phyloP scores from a whole-genome alignment of 2,113 vertebrate genomes.

The Pteruthius melanotis region DNA sequence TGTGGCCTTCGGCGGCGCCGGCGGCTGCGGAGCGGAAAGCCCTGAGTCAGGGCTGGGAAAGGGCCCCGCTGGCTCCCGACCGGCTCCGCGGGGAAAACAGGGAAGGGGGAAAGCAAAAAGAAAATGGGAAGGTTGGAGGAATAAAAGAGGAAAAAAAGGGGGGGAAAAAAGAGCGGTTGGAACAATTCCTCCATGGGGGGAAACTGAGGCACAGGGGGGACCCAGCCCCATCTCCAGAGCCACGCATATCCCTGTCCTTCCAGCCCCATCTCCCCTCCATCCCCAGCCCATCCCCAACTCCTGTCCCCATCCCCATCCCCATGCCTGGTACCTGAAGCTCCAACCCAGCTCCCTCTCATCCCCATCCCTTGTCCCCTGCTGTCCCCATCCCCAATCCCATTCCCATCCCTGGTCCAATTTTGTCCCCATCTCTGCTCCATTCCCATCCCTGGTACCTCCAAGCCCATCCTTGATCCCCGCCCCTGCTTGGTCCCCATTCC shows the following conservation, averaged over 20 bases:
- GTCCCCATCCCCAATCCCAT: background rate
- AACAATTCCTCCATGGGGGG: no score
- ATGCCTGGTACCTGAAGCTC: background rate
- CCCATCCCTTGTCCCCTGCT: background rate
- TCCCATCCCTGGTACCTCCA: background rate
- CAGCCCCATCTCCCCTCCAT: background rate
- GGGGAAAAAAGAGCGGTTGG: rapidly evolving
- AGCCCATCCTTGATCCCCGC: background rate
- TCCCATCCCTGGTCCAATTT: background rate
- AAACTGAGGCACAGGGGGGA: background rate
- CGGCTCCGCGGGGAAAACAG: background rate
- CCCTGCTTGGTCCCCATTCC: background rate
- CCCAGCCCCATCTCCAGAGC: background rate
- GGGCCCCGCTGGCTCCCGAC: background rate
- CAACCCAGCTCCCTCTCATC: background rate
- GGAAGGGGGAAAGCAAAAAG: background rate
- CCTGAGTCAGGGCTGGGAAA: conserved; percentile 33
- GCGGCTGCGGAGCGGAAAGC: background rate
- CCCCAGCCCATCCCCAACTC: background rate
- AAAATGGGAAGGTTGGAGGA: background rate
- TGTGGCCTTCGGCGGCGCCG: conserved; percentile 12
- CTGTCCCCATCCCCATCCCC: no score
- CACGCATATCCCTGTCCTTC: no score
- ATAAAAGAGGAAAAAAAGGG: no score
- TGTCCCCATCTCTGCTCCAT: background rate